Evolutionary conservation across 2,797 vertebrate genomes (phyloP).

Genomic region (Avahi laniger): DNA sequence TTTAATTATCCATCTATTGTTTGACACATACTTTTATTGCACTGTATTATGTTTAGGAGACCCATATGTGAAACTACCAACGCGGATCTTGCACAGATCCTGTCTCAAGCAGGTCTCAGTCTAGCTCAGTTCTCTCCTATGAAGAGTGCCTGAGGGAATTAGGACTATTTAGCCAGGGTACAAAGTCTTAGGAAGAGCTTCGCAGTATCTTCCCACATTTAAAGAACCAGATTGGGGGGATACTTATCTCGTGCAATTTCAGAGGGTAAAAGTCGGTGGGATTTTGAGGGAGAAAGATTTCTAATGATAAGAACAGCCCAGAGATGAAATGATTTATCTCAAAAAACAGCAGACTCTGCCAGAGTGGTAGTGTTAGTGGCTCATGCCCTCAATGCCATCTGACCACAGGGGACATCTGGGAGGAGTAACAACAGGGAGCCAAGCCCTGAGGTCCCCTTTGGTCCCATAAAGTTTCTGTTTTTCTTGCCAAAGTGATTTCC

Average conservation of each 20-base stretch:
- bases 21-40: background rate
- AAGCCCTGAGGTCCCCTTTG: background rate
- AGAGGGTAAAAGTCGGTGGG: background rate
- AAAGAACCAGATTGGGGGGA: background rate
- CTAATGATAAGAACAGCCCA: background rate
- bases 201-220: background rate
- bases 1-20: background rate
- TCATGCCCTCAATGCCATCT: background rate
- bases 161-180: background rate
- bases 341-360: background rate
- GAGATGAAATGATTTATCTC: background rate
- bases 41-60: background rate
- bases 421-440: no score
- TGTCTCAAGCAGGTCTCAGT: background rate
- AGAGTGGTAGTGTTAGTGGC: background rate
- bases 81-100: fast-evolving
- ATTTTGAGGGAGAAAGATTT: background rate
- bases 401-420: background rate
- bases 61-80: no score
- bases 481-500: background rate
- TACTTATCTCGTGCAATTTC: background rate
- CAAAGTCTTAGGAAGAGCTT: background rate
- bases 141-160: background rate
- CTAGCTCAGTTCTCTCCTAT: background rate
- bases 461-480: background rate